A percentile compares a stretch with the other conserved stretches of the same genome.
Evolutionary conservation across 2,888 invertebrate species (phyloP).

Genomic region (Carabus problematicus): DNA sequence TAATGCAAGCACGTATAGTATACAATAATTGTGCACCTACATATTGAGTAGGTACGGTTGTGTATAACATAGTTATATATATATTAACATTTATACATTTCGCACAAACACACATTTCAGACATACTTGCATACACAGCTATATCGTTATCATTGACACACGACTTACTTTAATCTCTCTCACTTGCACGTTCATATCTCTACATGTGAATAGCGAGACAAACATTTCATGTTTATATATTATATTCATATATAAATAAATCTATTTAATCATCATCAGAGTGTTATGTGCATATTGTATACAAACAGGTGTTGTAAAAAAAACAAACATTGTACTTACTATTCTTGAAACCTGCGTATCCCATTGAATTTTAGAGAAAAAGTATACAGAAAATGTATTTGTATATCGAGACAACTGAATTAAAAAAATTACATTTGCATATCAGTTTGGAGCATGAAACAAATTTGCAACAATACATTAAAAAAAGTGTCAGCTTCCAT

Average conservation of each 20-base stretch:
- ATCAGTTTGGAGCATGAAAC: no score
- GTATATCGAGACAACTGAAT: background rate
- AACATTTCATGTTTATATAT: constrained; percentile 37
- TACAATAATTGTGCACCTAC: constrained; percentile 4
- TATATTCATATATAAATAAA: constrained; percentile 40
- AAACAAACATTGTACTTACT: no score
- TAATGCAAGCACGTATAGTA: constrained; percentile 31
- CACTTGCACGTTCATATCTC: constrained; percentile 32
- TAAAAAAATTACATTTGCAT: no score
- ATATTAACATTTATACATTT: no score
- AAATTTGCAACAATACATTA: no score
- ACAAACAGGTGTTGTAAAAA: no score
- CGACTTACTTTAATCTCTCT: constrained; percentile 23
- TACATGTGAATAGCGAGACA: constrained; percentile 42
- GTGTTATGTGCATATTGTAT: no score
- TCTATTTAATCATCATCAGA: background rate
- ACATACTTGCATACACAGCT: constrained; percentile 29
- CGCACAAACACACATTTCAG: constrained; percentile 16
- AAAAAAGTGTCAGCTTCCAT: no score
- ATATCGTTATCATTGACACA: constrained; percentile 25
- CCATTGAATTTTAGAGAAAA: background rate
- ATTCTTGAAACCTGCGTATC: no score
- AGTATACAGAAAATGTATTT: constrained; percentile 25
- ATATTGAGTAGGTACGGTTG: background rate
- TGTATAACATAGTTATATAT: background rate